These are phyloP conservation scores for Drosophila trapezifrons DNA, from an alignment of 1,140 invertebrate species.

Conservation along the genomic window DNA sequence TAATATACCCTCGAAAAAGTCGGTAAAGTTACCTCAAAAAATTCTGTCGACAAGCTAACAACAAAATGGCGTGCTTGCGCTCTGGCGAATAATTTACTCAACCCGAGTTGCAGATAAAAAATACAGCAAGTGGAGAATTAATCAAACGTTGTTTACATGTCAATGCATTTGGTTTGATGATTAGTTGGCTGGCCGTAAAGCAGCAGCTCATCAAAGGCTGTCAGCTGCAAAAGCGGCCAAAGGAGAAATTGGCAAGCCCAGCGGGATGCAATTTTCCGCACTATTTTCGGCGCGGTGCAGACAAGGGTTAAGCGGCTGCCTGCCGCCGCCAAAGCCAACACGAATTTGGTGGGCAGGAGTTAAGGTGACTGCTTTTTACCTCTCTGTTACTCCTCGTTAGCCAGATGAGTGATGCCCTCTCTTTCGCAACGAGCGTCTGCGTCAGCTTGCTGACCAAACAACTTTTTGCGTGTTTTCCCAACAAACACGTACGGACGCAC, in stretches of 20 bases:
- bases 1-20: background rate
- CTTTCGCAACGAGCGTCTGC: slow-evolving; percentile 16
- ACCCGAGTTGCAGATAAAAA: background rate
- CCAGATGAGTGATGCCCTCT: slow-evolving; percentile 38
- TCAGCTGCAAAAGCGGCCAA: slow-evolving; percentile 45
- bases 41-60: slow-evolving; percentile 60
- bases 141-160: slow-evolving; percentile 72
- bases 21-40: slow-evolving; percentile 25
- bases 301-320: slow-evolving; percentile 6
- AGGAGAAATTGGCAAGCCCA: slow-evolving; percentile 2
- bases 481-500: background rate
- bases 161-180: slow-evolving; percentile 70
- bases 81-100: slow-evolving; percentile 34
- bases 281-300: slow-evolving; percentile 4
- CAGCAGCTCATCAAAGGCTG: slow-evolving; percentile 50
- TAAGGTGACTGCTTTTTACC: slow-evolving; percentile 17
- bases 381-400: background rate
- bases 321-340: background rate
- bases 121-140: slow-evolving; percentile 11
- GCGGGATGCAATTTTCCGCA: slow-evolving; percentile 14
- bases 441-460: slow-evolving; percentile 50
- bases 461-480: slow-evolving; percentile 49
- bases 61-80: slow-evolving; percentile 68
- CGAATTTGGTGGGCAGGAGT: background rate
- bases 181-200: slow-evolving; percentile 53